Conservation (phyloP, 2,888 invertebrate genomes). For the Mesoligia furuncula region DNA sequence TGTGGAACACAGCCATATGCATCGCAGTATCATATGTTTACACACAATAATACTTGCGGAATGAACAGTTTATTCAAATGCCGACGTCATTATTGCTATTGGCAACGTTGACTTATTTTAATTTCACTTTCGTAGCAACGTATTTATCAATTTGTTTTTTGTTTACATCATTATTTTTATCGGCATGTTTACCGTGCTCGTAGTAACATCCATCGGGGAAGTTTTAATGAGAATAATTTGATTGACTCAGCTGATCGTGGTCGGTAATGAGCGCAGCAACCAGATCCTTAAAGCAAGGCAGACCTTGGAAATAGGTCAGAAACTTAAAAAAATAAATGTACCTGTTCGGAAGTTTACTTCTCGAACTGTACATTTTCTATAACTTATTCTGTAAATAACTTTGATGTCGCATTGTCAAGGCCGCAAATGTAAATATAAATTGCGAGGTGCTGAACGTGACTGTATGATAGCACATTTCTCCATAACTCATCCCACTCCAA, state of each 20-base stretch:
- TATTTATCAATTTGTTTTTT: constrained; percentile 54
- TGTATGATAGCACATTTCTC: constrained; percentile 66
- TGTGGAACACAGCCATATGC: constrained; percentile 41
- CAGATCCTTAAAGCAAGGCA: constrained; percentile 27
- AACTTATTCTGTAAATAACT: constrained; percentile 38
- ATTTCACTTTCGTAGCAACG: constrained; percentile 63
- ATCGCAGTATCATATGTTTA: constrained; percentile 56
- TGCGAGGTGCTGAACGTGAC: constrained; percentile 63
- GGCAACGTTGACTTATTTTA: constrained; percentile 54
- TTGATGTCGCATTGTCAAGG: constrained; percentile 64
- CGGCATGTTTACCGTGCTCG: constrained; percentile 42
- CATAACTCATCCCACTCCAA: constrained; percentile 64
- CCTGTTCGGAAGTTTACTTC: constrained; percentile 22
- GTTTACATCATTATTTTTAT: constrained; percentile 60
- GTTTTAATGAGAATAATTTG: constrained; percentile 64
- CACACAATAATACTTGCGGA: constrained; percentile 62
- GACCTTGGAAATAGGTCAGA: constrained; percentile 29
- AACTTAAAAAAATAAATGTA: not conserved
- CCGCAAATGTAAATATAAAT: constrained; percentile 61
- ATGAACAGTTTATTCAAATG: constrained; percentile 60
- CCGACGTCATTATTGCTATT: constrained; percentile 58
- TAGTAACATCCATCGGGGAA: constrained; percentile 30
- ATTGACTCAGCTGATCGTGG: constrained; percentile 43
- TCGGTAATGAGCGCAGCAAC: constrained; percentile 56
- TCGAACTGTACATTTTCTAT: constrained; percentile 6